Conservation (phyloP, 2,888 invertebrate species). For the Nephrocerus scutellatus region DNA sequence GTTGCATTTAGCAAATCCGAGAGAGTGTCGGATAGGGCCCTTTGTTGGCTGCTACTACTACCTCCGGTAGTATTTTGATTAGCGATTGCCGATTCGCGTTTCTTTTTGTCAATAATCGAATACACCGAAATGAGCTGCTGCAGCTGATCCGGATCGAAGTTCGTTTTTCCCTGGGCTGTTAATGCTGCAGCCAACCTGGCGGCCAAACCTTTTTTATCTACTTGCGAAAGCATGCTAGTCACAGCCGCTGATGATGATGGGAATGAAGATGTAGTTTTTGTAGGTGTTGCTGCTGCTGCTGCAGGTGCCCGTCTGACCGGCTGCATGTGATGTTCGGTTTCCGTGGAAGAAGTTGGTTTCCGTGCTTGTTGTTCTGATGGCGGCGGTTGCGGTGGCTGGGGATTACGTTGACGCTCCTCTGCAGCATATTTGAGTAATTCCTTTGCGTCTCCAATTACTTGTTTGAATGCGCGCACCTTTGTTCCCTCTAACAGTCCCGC, state of each 20-base stretch:
- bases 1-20: conserved; percentile 26
- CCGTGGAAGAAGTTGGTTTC: too few relatives aligned
- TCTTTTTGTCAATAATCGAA: conserved; percentile 38
- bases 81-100: conserved; percentile 24
- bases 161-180: conserved; percentile 74
- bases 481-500: conserved; percentile 55
- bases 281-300: too few relatives aligned
- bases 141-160: conserved; percentile 70
- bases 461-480: conserved; percentile 62
- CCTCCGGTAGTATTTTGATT: too few relatives aligned
- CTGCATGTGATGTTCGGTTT: too few relatives aligned
- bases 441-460: conserved; percentile 59
- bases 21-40: conserved; percentile 29
- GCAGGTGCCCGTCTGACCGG: too few relatives aligned
- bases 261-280: conserved; percentile 1
- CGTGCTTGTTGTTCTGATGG: too few relatives aligned
- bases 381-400: conserved; percentile 26
- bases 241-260: conserved; percentile 5
- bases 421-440: conserved; percentile 54
- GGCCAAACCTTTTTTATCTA: conserved; percentile 53
- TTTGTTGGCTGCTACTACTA: conserved; percentile 16
- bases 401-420: conserved; percentile 42
- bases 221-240: conserved; percentile 24
- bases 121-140: conserved; percentile 72
- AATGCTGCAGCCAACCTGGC: conserved; percentile 69